Conservation (phyloP, 1,140 invertebrate species). For the Rhyzopertha dominica region DNA sequence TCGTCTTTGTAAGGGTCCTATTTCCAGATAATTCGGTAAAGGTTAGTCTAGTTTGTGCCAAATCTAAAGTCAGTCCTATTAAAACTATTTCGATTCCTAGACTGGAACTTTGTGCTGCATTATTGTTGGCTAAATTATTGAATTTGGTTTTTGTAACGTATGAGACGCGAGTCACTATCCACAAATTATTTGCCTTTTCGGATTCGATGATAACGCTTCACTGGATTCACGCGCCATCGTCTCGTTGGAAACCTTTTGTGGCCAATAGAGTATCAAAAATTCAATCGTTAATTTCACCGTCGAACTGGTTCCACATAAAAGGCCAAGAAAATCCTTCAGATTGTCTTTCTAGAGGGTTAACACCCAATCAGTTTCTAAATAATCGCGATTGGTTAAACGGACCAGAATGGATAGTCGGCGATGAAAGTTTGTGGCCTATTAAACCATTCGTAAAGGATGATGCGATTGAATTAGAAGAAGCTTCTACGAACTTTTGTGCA, state of each 20-base stretch:
- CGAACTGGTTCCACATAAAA: not conserved
- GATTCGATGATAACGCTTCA: conserved; percentile 3
- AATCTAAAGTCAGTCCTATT: conserved; percentile 19
- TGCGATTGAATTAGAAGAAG: not conserved
- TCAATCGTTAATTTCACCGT: conserved; percentile 7
- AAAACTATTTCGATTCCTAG: conserved; percentile 16
- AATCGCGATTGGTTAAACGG: not conserved
- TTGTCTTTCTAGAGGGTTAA: not conserved
- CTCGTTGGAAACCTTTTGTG: conserved; percentile 15
- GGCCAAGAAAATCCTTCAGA: conserved; percentile 1
- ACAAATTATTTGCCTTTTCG: conserved; percentile 1
- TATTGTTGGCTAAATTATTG: conserved; percentile 6
- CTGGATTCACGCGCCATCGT: not conserved
- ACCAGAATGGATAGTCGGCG: not conserved
- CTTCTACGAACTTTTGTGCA: not conserved
- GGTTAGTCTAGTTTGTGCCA: conserved; percentile 13
- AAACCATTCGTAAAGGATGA: not conserved
- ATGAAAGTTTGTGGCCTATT: not conserved
- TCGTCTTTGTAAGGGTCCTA: too few relatives aligned
- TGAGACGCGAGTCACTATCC: not conserved
- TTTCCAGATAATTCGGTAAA: too few relatives aligned
- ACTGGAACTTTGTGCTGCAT: conserved; percentile 19
- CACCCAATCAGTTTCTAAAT: conserved; percentile 1
- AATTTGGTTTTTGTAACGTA: not conserved
- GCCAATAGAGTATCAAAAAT: conserved; percentile 8